Percentiles rank a stretch among this genome's conserved stretches.
phyloP scores from a whole-genome alignment of 2,888 invertebrate genomes.

The Drosophila lacicola region DNA sequence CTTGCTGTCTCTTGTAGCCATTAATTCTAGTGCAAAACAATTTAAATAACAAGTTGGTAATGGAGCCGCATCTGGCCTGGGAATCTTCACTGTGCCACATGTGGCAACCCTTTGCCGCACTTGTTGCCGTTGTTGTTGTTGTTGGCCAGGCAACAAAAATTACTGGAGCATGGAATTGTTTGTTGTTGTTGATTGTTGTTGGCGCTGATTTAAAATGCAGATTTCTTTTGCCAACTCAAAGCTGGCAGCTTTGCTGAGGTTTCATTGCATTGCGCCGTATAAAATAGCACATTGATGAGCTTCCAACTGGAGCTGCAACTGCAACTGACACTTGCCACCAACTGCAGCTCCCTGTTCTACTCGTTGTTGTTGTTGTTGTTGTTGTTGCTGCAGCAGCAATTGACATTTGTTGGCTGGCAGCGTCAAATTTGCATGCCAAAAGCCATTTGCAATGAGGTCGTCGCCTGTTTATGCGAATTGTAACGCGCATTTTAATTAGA shows the following conservation, averaged over 20 bases:
- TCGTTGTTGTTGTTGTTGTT: conserved; percentile 29
- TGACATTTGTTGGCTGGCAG: conserved; percentile 50
- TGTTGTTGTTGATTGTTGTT: conserved; percentile 42
- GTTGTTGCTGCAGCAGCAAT: conserved; percentile 14
- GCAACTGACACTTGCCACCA: conserved; percentile 15
- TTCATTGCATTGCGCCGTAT: conserved; percentile 53
- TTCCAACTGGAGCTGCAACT: conserved; percentile 18
- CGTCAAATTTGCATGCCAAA: conserved; percentile 59
- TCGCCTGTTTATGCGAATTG: conserved; percentile 58
- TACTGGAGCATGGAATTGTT: conserved; percentile 69
- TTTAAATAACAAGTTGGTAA: conserved; percentile 72
- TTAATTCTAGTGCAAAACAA: conserved; percentile 65
- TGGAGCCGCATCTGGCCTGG: conserved; percentile 68
- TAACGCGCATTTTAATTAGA: conserved; percentile 75
- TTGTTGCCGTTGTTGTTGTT: conserved; percentile 24
- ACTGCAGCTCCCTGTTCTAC: conserved; percentile 5
- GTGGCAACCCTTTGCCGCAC: conserved; percentile 59
- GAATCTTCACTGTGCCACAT: conserved; percentile 52
- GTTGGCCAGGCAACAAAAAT: conserved; percentile 40
- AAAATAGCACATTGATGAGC: conserved; percentile 62
- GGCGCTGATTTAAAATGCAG: conserved; percentile 71
- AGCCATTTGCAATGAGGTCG: conserved; percentile 61
- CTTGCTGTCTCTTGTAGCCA: conserved; percentile 17
- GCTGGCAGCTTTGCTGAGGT: conserved; percentile 38
- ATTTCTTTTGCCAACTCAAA: conserved; percentile 60